A percentile compares a stretch with the other conserved stretches of the same genome.
phyloP scores from a whole-genome alignment of 2,113 vertebrate species.

The Jacana jacana region DNA sequence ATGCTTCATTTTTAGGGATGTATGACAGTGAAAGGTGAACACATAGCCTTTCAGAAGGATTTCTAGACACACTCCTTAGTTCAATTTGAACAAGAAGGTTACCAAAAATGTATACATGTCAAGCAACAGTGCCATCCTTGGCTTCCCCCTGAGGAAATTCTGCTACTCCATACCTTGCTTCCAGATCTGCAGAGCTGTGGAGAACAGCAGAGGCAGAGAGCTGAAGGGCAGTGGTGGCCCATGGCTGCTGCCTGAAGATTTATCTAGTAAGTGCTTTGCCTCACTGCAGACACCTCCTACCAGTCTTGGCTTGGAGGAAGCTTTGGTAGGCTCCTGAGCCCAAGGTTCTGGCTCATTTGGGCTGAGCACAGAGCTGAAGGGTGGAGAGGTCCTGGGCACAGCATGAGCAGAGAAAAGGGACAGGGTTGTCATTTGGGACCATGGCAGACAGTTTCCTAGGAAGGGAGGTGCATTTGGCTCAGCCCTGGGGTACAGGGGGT shows the following conservation, averaged over 20 bases:
- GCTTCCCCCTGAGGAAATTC: neutral
- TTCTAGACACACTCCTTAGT: neutral
- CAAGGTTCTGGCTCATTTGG: neutral
- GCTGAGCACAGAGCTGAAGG: neutral
- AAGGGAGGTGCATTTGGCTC: neutral
- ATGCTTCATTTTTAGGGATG: neutral
- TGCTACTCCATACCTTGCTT: neutral
- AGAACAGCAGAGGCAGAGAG: neutral
- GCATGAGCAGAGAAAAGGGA: neutral
- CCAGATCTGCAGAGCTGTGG: neutral
- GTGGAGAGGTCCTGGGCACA: neutral
- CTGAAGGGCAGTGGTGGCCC: neutral
- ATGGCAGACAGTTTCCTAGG: rapidly evolving
- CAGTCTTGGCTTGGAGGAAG: neutral
- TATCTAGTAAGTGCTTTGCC: neutral
- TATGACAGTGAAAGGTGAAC: neutral
- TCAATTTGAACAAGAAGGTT: neutral
- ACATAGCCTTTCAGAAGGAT: neutral
- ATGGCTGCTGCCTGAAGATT: neutral
- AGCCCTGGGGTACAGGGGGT: neutral
- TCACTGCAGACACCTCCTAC: neutral
- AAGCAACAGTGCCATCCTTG: neutral
- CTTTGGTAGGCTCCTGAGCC: neutral
- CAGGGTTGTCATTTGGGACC: neutral
- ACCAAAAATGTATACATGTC: neutral